Base-by-base conservation (phyloP, 1,140 invertebrate genomes). In the Drosophila kohkoa region DNA sequence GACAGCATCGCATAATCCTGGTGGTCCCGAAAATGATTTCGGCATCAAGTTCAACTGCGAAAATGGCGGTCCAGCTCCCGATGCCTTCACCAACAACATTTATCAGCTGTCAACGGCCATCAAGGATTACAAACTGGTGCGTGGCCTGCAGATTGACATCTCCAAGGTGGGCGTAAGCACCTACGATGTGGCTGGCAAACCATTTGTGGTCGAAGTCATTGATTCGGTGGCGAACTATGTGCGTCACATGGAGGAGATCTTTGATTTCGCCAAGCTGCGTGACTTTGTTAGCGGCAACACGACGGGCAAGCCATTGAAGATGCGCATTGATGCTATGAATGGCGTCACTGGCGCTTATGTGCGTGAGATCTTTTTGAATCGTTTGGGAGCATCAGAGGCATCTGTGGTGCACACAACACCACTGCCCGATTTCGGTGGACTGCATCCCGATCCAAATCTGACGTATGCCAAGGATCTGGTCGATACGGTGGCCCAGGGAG, bases 1-100 rank as follows among this genome's bases (percentile, higher is more conserved):
- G 13, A 99, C 99, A 15, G 99, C 99, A 0, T 99, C 98, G 55
- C 99, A 99, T 92, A 99, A 99, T 94, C 99, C 99, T 25, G 99
- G 99, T 74, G 99, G 99, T 49, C 97, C 97, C 3, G 95, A 99
- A 92, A 97, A 96, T 77, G 99, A 99, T 93, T 99, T 99, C 93
- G 99, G 99, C 43, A 99, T 99, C 81, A 99, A 99, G 93, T 99
- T 97, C 92, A 99, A 99, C 93, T 97, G 96, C 77, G 94, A 96
- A 57, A 99, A 99, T 94, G 99, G 99, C 79, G 99, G 97, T 1
- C 98, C 99, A 15, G 98, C 99, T 7, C 98, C 98, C 0, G 98
- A 99, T 93, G 93, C 93, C 51, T 95, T 98, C 15, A 99, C 98
- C 1, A 95, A 99, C 89, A 94, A 96, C 69, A 99, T 99, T 75